phyloP scores from a whole-genome alignment of 2,888 invertebrate species.

The Latrodectus elegans region DNA sequence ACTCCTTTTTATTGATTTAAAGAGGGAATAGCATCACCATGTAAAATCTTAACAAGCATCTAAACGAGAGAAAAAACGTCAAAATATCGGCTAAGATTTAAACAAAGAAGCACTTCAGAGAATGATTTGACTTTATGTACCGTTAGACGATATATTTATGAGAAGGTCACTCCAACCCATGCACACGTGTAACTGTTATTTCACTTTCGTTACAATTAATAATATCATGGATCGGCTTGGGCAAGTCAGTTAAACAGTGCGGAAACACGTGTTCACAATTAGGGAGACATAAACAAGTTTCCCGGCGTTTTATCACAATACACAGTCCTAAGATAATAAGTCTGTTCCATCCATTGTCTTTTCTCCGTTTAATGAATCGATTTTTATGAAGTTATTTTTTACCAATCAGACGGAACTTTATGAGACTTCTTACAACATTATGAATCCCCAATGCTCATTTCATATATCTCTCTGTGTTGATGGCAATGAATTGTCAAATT shows the following conservation, averaged over 20 bases:
- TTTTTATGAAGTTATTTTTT: neutral
- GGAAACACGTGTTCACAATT: neutral
- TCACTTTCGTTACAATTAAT: neutral
- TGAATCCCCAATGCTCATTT: no score
- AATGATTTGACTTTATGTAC: neutral
- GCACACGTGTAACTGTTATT: neutral
- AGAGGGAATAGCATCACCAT: neutral
- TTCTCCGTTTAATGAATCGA: neutral
- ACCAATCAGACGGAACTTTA: neutral
- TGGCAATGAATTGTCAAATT: no score
- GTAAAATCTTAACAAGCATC: neutral
- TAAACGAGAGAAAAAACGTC: neutral
- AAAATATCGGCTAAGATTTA: neutral
- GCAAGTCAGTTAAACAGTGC: neutral
- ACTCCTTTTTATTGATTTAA: no score
- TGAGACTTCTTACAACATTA: neutral
- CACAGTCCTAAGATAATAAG: neutral
- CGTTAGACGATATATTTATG: conserved; percentile 1
- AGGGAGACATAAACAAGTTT: neutral
- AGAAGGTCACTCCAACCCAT: neutral
- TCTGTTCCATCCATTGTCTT: neutral
- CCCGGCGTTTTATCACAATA: neutral
- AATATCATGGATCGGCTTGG: neutral
- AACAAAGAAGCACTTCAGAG: neutral
- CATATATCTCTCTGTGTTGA: no score